Evolutionary conservation across 1,140 invertebrate species (phyloP).

Genomic region (Brachystomella parvula): DNA sequence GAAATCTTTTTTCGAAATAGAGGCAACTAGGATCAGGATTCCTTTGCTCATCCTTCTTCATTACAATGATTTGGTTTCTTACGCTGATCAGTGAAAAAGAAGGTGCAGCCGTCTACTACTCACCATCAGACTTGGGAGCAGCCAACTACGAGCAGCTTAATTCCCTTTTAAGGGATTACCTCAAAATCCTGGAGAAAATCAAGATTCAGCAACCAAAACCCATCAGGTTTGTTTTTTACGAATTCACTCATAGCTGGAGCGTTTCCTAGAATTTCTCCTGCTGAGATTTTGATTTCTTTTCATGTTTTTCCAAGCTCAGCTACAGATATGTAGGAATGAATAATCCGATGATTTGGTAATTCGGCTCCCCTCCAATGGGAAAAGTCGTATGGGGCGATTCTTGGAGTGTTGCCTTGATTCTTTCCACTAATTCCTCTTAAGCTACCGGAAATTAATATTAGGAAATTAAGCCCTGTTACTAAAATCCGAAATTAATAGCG

Average conservation of each 20-base stretch:
- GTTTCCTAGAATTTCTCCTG: background rate
- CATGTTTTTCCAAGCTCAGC: background rate
- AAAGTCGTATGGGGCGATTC: too few relatives aligned
- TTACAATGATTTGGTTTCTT: background rate
- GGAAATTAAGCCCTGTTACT: too few relatives aligned
- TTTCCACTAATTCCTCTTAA: too few relatives aligned
- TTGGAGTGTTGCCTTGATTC: too few relatives aligned
- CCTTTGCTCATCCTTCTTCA: too few relatives aligned
- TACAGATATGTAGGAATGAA: too few relatives aligned
- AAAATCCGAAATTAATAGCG: too few relatives aligned
- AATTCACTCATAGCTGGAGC: background rate
- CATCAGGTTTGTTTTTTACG: background rate
- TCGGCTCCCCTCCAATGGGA: too few relatives aligned
- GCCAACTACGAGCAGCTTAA: background rate
- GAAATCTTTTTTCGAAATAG: too few relatives aligned
- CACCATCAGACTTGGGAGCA: background rate
- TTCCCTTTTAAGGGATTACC: background rate
- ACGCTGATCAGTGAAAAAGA: background rate
- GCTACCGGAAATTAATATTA: too few relatives aligned
- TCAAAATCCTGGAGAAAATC: conserved; percentile 7
- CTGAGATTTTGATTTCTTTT: background rate
- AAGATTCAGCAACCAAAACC: background rate
- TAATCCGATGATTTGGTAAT: background rate
- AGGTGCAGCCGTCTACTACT: background rate
- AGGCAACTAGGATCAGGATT: too few relatives aligned